Evolutionary conservation across 2,797 vertebrate species (phyloP).

Genomic region (Melanotaenia boesemani): DNA sequence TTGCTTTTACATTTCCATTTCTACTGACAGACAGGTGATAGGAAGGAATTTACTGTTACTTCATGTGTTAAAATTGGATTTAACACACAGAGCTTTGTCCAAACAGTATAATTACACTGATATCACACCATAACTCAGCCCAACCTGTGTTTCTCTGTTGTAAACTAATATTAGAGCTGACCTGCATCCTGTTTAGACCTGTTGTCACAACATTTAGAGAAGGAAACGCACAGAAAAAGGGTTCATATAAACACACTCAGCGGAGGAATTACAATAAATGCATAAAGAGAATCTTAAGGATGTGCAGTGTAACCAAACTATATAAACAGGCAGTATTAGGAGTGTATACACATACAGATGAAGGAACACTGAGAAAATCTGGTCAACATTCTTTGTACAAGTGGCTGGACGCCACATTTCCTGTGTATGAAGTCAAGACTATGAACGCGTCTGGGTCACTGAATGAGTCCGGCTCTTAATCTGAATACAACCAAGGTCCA

Average conservation of each 20-base stretch:
- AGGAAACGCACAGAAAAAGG: conserved; percentile 28
- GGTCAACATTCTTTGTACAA: conserved; percentile 55
- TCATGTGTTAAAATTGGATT: background rate
- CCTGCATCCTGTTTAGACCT: conserved; percentile 76
- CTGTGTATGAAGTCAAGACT: conserved; percentile 43
- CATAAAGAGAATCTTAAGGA: conserved; percentile 40
- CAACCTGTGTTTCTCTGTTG: conserved; percentile 37
- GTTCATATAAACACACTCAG: conserved; percentile 57
- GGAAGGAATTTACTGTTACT: background rate
- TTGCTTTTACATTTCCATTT: conserved; percentile 18
- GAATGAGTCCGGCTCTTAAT: conserved; percentile 3
- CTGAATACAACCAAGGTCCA: conserved; percentile 8
- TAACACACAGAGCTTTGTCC: background rate
- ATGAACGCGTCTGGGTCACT: conserved; percentile 10
- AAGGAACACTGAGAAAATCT: conserved; percentile 40
- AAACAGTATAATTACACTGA: conserved; percentile 17
- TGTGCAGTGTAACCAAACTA: conserved; percentile 33
- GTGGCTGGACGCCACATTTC: conserved; percentile 57
- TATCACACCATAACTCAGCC: conserved; percentile 5
- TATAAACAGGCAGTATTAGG: conserved; percentile 53
- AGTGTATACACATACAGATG: conserved; percentile 44
- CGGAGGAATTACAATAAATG: conserved; percentile 22
- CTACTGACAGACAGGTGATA: conserved; percentile 5
- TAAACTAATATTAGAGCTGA: conserved; percentile 58
- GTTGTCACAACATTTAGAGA: conserved; percentile 70